Evolutionary conservation across 1,140 invertebrate species (phyloP).

Genomic region (Melitaea cinxia): DNA sequence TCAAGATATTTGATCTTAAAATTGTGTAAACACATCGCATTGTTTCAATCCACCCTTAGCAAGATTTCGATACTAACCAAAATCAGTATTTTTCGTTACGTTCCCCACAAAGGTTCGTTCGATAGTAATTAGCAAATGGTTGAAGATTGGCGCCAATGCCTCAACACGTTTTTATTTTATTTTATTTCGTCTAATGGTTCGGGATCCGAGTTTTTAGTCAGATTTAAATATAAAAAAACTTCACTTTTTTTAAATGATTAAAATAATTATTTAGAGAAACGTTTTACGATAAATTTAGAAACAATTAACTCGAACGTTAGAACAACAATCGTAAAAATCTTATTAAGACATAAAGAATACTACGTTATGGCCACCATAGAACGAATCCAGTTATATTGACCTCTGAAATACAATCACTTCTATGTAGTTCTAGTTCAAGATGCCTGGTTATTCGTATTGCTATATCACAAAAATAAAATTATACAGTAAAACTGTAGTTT

Average conservation of each 20-base stretch:
- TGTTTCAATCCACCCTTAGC: slow-evolving; percentile 27
- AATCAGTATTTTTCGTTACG: slow-evolving; percentile 44
- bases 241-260: not conserved
- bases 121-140: slow-evolving; percentile 71
- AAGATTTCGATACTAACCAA: slow-evolving; percentile 36
- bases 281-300: slow-evolving; percentile 35
- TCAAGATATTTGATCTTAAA: too few species aligned
- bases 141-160: slow-evolving; percentile 55
- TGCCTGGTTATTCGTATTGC: slow-evolving; percentile 22
- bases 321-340: slow-evolving; percentile 54
- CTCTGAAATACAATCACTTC: slow-evolving; percentile 7
- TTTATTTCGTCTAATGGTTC: slow-evolving; percentile 28
- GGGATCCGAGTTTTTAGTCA: slow-evolving; percentile 23
- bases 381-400: slow-evolving; percentile 31
- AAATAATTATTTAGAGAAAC: slow-evolving; percentile 28
- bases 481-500: slow-evolving; percentile 49
- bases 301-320: slow-evolving; percentile 37
- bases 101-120: slow-evolving; percentile 50
- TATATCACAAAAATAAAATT: slow-evolving; percentile 47
- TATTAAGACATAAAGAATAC: slow-evolving; percentile 63
- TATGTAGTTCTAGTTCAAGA: slow-evolving; percentile 4
- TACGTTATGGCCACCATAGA: slow-evolving; percentile 38
- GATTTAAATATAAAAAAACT: not conserved
- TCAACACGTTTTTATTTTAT: slow-evolving; percentile 33
- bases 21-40: slow-evolving; percentile 10